Evolutionary conservation across 2,888 invertebrate genomes (phyloP), one percentile per base, ranked within the genome.

Genomic region (Coelopa pilipes): DNA sequence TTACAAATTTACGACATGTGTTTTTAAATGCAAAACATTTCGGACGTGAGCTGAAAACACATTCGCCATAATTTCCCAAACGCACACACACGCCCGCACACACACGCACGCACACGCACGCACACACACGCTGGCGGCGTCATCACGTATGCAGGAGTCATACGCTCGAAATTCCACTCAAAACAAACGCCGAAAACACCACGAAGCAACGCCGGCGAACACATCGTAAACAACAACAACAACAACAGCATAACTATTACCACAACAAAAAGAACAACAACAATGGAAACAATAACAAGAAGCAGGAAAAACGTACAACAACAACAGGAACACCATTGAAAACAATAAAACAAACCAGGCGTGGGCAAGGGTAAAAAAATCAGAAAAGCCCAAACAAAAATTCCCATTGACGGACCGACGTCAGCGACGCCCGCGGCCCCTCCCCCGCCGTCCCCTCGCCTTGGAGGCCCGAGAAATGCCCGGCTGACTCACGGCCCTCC

Each of bases 11-110:
- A 72, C 67, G 72, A 76, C 72, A 76, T 57, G 72, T 75, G 76
- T 75, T 76, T 75, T 76, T 68, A 75, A 74, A 75, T 71, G 72
- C 74, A 70, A 72, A 76, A 76, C 75, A 76, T 72, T 63, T 49
- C 45, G 49, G 66, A 74, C 76, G 76, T 76, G 75, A 74, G 72
- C 63, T 68, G 76, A 67, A 76, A 72, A 67, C 72, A 46, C 49
- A 63, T 19, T 62, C n/a, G 46, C 47, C 21, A 49, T 21, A n/a
- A 65, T 49, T 65, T 65, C 21, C 19, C 65, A 15, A n/a, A 65
- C 46, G 9, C 47, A 50, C 15, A 47, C 49, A 24, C 13, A 50
- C 15, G 50, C 17, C 50, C 15, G 1, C 47, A 66, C 47, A 60
- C 21, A 21, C 21, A 49, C 19, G 47, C 34, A 15, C 13, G 50